Evolutionary conservation across 2,797 vertebrate species (phyloP), one percentile per base, ranked within the genome.

Genomic region (Acrossocheilus wenchowensis): DNA sequence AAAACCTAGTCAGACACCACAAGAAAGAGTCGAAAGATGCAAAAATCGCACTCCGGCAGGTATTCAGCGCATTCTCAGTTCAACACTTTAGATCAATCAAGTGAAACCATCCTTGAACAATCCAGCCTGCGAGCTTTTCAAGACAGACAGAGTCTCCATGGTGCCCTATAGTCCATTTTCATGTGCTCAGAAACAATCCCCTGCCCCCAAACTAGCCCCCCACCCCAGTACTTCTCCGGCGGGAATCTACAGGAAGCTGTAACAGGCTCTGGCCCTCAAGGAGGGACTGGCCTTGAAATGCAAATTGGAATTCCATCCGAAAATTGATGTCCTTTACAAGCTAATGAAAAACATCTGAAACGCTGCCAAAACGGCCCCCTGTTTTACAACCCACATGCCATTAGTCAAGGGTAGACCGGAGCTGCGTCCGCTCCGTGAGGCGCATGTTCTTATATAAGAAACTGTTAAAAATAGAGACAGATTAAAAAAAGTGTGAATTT

Each of bases 281-380:
- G 86, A 75, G 80, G 81, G 78, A 78, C 84, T 62, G 85, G 85
- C 87, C 88, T 90, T 90, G 85, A 90, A 90, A 91, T 90, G 90
- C 91, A 91, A 91, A 91, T 91, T 73, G 85, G 87, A 90, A 88
- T 88, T 89, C 90, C 84, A 85, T 85, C 50, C 71, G 69, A 90
- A 86, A 89, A 88, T 83, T 85, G 78, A 86, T 80, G 89, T 87
- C 87, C 87, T 88, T 90, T 78, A 85, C 85, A 84, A 80, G 83
- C 86, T 88, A 91, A 89, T 86, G 86, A 87, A 89, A 90, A 90
- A 88, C 89, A 90, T 87, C 84, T 91, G 90, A 86, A 89, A 87
- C 73, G 12, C 45, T 74, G 82, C 89, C 90, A 91, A 89, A 85
- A 87, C 52, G 34, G 68, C 77, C 78, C 80, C 72, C 75, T 77